A percentile compares a stretch with the other conserved stretches of the same genome.
These are phyloP conservation scores for Leptogaster cylindrica DNA, from an alignment of 2,888 invertebrate genomes.

Conservation along the genomic window DNA sequence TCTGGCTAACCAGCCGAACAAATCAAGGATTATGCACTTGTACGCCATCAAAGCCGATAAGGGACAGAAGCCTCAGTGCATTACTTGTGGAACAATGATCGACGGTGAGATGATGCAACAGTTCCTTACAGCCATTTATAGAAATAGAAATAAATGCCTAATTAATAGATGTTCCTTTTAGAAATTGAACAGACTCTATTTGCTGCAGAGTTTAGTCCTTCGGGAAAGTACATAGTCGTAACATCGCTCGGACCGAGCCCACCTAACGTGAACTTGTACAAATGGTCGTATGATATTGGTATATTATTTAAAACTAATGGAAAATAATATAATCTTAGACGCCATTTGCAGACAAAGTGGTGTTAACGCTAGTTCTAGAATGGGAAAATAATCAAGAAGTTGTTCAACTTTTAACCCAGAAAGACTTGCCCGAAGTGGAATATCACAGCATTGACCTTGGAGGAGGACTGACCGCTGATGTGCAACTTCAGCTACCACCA, in stretches of 20 bases:
- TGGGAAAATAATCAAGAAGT: slow-evolving; percentile 76
- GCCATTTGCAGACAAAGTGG: not conserved
- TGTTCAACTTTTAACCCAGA: slow-evolving; percentile 62
- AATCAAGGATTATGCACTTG: slow-evolving; percentile 81
- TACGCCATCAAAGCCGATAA: slow-evolving; percentile 72
- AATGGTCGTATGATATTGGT: slow-evolving; percentile 55
- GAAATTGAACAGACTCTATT: slow-evolving; percentile 57
- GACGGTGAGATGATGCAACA: slow-evolving; percentile 33
- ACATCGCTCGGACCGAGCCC: slow-evolving; percentile 85
- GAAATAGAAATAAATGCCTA: not conserved
- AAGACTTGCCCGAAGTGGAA: slow-evolving; percentile 67
- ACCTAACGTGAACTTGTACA: slow-evolving; percentile 73
- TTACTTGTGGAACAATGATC: slow-evolving; percentile 72
- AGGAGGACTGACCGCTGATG: slow-evolving; percentile 73
- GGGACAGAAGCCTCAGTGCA: slow-evolving; percentile 66
- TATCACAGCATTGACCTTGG: slow-evolving; percentile 70
- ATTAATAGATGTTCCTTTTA: slow-evolving; percentile 34
- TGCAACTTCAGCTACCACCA: slow-evolving; percentile 75
- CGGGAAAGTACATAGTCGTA: slow-evolving; percentile 72
- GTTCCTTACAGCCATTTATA: no score
- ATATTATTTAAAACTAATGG: not conserved
- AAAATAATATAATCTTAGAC: not conserved
- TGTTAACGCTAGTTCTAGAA: slow-evolving; percentile 52
- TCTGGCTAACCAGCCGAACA: slow-evolving; percentile 76
- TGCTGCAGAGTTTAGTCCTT: slow-evolving; percentile 71